Percentiles rank a stretch among this genome's conserved stretches.
Conservation (phyloP, 2,888 invertebrate genomes). For the Drosophila greeni region DNA sequence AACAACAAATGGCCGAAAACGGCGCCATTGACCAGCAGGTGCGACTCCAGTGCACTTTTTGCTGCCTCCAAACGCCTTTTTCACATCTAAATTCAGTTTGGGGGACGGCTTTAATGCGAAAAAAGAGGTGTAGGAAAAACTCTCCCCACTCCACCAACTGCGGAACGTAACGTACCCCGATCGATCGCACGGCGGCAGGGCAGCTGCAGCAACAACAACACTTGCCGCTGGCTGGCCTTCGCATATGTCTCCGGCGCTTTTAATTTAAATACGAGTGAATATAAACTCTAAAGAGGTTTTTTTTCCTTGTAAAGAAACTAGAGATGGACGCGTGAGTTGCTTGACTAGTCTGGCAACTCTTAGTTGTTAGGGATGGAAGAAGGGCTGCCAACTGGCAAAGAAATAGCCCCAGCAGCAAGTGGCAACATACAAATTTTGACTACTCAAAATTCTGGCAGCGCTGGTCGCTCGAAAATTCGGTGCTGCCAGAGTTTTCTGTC, state of each 20-base stretch:
- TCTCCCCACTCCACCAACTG: conserved; percentile 38
- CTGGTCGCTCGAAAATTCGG: too few species aligned
- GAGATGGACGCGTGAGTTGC: conserved; percentile 11
- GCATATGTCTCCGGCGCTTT: conserved; percentile 46
- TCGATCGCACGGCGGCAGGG: conserved; percentile 66
- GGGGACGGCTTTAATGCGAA: conserved; percentile 68
- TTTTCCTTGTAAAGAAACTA: conserved; percentile 17
- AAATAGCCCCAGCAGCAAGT: too few species aligned
- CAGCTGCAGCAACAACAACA: conserved; percentile 68
- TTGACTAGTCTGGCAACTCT: not conserved
- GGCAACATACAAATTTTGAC: too few species aligned
- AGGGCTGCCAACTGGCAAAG: too few species aligned
- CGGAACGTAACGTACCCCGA: conserved; percentile 65
- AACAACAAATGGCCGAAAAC: conserved; percentile 45
- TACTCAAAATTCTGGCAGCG: too few species aligned
- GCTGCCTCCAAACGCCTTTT: conserved; percentile 53
- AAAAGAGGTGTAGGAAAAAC: conserved; percentile 52
- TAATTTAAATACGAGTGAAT: conserved; percentile 16
- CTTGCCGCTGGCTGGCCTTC: conserved; percentile 60
- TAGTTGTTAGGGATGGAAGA: not conserved
- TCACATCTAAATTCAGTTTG: conserved; percentile 42
- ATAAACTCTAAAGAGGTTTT: conserved; percentile 21
- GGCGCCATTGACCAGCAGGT: conserved; percentile 52
- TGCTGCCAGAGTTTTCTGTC: too few species aligned
- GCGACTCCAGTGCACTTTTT: conserved; percentile 27